Evolutionary conservation across 2,113 vertebrate genomes (phyloP).

Genomic region (Butorides virescens): DNA sequence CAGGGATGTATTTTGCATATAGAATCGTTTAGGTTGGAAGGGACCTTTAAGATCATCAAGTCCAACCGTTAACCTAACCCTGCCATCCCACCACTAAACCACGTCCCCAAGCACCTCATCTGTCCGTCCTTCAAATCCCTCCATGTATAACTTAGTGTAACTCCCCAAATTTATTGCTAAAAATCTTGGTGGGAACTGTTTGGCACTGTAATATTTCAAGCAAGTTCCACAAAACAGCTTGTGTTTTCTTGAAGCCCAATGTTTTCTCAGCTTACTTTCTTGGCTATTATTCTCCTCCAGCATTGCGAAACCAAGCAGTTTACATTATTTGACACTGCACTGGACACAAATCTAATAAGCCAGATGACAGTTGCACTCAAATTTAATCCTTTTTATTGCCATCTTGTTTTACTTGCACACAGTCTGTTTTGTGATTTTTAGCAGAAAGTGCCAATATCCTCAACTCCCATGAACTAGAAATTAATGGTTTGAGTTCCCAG

Average conservation of each 20-base stretch:
- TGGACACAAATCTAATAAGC: not conserved
- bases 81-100: too few species aligned
- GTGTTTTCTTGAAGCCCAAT: not conserved
- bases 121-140: too few species aligned
- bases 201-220: not conserved
- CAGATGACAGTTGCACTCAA: not conserved
- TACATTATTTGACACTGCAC: not conserved
- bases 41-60: too few species aligned
- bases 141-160: fast-evolving
- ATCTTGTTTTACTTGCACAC: not conserved
- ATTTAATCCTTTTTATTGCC: not conserved
- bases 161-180: not conserved
- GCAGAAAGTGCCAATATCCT: not conserved
- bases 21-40: too few species aligned
- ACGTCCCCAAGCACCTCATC: too few species aligned
- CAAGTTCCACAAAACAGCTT: not conserved
- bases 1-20: not conserved
- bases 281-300: not conserved
- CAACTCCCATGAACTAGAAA: not conserved
- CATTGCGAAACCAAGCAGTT: not conserved
- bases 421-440: not conserved
- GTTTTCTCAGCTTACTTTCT: not conserved
- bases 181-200: not conserved
- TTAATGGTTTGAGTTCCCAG: not conserved
- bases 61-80: too few species aligned